A percentile compares a stretch with the other conserved stretches of the same genome.
These are phyloP conservation scores for Alfaro cultratus DNA, from an alignment of 2,797 vertebrate genomes.

Conservation along the genomic window DNA sequence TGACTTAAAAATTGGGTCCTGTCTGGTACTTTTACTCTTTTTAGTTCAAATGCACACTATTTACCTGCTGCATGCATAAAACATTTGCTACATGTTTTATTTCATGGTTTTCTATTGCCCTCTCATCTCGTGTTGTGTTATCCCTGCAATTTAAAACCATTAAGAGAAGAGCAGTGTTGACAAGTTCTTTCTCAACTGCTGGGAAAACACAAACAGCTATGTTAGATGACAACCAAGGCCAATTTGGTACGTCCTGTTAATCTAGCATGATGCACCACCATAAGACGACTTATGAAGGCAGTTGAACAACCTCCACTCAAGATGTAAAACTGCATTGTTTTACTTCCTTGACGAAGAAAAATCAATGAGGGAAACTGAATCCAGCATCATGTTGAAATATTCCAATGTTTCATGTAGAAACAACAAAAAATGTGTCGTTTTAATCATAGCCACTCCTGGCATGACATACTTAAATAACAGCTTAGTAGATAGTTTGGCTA, in stretches of 20 bases:
- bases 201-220: background rate
- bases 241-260: background rate
- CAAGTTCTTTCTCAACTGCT: background rate
- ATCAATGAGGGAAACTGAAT: background rate
- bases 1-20: background rate
- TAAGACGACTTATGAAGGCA: background rate
- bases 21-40: slow-evolving; percentile 11
- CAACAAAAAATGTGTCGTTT: background rate
- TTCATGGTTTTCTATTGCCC: slow-evolving; percentile 12
- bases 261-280: background rate
- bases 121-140: slow-evolving; percentile 6
- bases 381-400: background rate
- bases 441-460: background rate
- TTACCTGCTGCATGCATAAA: slow-evolving; percentile 30
- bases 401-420: background rate
- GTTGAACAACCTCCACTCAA: background rate
- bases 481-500: background rate
- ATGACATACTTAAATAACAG: background rate
- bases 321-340: background rate
- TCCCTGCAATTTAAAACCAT: background rate
- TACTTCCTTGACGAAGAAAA: background rate
- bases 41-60: slow-evolving; percentile 9
- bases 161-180: background rate
- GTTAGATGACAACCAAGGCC: background rate
- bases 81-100: slow-evolving; percentile 39